A percentile compares a stretch with the other conserved stretches of the same genome.
phyloP scores from a whole-genome alignment of 1,140 invertebrate genomes.

The Drosophila virilis region DNA sequence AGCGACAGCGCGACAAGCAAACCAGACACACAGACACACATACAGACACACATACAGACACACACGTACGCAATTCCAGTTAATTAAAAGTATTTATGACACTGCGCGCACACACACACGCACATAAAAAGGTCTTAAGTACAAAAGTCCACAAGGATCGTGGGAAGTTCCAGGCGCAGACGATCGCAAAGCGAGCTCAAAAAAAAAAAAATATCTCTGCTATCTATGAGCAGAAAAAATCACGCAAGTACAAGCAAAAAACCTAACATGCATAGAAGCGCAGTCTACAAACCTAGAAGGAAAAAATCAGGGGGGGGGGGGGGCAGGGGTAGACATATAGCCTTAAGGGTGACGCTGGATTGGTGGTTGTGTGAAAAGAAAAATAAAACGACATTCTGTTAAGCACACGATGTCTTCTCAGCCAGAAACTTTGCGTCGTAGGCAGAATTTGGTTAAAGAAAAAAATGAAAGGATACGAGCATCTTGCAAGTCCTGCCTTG shows the following conservation, averaged over 20 bases:
- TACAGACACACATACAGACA: slow-evolving; percentile 14
- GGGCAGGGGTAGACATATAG: slow-evolving; percentile 4
- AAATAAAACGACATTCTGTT: slow-evolving; percentile 37
- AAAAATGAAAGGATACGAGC: slow-evolving; percentile 25
- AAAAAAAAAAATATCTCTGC: slow-evolving; percentile 28
- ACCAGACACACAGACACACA: not conserved
- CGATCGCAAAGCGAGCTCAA: slow-evolving; percentile 50
- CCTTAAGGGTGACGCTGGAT: slow-evolving; percentile 33
- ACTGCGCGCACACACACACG: slow-evolving; percentile 49
- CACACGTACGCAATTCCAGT: slow-evolving; percentile 63
- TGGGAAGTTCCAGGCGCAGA: slow-evolving; percentile 68
- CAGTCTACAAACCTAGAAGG: not conserved
- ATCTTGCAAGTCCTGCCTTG: slow-evolving; percentile 17
- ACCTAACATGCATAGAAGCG: slow-evolving; percentile 35
- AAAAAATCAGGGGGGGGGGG: slow-evolving; percentile 5
- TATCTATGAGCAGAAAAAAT: slow-evolving; percentile 45
- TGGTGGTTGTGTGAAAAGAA: slow-evolving; percentile 36
- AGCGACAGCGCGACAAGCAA: not conserved
- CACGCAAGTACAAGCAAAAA: slow-evolving; percentile 31
- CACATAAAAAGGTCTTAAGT: slow-evolving; percentile 47
- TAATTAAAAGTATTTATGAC: slow-evolving; percentile 80
- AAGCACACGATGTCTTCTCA: slow-evolving; percentile 29
- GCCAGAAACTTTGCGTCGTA: slow-evolving; percentile 10
- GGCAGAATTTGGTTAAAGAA: slow-evolving; percentile 5
- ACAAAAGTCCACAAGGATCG: slow-evolving; percentile 77